Conservation (phyloP, 2,797 vertebrate species). For the Sparus aurata region DNA sequence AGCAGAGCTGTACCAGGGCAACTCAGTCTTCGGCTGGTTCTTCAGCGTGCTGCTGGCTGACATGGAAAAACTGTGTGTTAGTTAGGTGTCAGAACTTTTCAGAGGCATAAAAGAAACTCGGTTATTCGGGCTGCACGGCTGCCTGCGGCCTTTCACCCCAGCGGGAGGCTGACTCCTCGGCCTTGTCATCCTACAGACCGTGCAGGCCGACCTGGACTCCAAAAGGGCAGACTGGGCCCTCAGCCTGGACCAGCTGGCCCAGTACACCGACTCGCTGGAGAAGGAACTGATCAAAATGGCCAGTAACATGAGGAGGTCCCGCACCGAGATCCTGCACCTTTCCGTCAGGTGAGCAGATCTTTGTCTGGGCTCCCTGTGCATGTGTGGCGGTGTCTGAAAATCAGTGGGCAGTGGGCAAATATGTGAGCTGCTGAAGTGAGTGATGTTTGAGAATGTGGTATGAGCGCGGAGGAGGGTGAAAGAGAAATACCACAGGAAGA, state of each 20-base stretch:
- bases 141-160: slow-evolving; percentile 12
- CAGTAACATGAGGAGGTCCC: slow-evolving; percentile 88
- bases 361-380: background rate
- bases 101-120: slow-evolving; percentile 3
- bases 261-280: slow-evolving; percentile 88
- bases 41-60: background rate
- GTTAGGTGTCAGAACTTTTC: slow-evolving; percentile 44
- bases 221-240: slow-evolving; percentile 84
- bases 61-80: slow-evolving; percentile 28
- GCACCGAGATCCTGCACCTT: slow-evolving; percentile 89
- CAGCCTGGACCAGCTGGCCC: slow-evolving; percentile 87
- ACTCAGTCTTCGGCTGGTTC: slow-evolving; percentile 4
- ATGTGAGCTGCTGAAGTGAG: slow-evolving; percentile 25
- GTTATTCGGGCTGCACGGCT: slow-evolving; percentile 2
- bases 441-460: slow-evolving; percentile 18
- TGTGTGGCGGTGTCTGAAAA: slow-evolving; percentile 4
- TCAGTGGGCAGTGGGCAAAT: slow-evolving; percentile 7
- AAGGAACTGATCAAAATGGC: slow-evolving; percentile 89
- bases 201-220: slow-evolving; percentile 81
- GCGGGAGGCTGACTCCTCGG: slow-evolving; percentile 54
- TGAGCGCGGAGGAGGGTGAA: slow-evolving; percentile 20
- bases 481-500: slow-evolving; percentile 10
- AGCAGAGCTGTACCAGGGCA: slow-evolving; percentile 31
- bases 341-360: slow-evolving; percentile 87
- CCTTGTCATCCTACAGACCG: slow-evolving; percentile 61